A percentile compares a stretch with the other conserved stretches of the same genome.
Evolutionary conservation across 2,113 vertebrate genomes (phyloP).

Genomic region (Heloderma charlesbogerti): DNA sequence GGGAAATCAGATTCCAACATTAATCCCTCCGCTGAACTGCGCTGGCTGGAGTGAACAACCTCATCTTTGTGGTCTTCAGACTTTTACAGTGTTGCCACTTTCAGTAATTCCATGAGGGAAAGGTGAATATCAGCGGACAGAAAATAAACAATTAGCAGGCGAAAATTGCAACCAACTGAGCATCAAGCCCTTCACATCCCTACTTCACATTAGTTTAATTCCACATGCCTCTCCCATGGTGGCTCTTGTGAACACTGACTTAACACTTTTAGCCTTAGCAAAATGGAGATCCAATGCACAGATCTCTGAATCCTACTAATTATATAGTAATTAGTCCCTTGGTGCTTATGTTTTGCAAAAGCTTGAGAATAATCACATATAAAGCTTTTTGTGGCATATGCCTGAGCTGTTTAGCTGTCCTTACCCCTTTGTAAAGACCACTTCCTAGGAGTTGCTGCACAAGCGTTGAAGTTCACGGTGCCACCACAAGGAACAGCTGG

Average conservation of each 20-base stretch:
- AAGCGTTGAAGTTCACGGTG: background rate
- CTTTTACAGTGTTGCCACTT: constrained; percentile 1
- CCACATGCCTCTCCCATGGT: constrained; percentile 13
- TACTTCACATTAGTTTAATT: constrained; percentile 20
- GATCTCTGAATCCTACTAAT: constrained; percentile 13
- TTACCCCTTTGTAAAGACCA: background rate
- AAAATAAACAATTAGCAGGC: constrained; percentile 12
- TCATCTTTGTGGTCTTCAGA: background rate
- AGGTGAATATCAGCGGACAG: constrained; percentile 10
- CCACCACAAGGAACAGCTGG: background rate
- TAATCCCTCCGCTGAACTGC: background rate
- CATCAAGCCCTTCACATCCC: background rate
- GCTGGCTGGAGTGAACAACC: background rate
- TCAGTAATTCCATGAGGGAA: background rate
- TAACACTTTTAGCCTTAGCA: constrained; percentile 7
- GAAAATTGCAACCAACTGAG: constrained; percentile 20
- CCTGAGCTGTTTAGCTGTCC: background rate
- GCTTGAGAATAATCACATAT: constrained; percentile 19
- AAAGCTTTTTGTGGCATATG: background rate
- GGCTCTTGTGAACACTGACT: constrained; percentile 10
- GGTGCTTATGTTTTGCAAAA: constrained; percentile 15
- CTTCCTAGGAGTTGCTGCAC: background rate
- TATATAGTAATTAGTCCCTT: constrained; percentile 21
- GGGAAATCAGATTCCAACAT: background rate
- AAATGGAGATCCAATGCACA: constrained; percentile 2